Conservation (phyloP, 2,113 vertebrate species). For the Pelusios castaneus region DNA sequence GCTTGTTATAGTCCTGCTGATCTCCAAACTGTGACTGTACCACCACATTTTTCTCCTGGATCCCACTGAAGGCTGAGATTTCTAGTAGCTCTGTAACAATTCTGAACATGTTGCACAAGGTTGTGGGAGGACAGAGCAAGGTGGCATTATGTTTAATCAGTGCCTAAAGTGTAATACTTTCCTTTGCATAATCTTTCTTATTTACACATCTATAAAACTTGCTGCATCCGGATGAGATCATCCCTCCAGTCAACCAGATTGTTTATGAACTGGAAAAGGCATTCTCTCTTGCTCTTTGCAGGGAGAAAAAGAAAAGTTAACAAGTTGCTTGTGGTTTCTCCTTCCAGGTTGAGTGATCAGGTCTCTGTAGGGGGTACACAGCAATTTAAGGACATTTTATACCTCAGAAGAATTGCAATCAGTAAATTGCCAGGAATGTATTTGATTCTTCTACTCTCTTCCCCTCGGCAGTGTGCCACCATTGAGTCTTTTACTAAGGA, state of each 20-base stretch:
- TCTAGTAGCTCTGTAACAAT: neutral
- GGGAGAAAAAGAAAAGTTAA: neutral
- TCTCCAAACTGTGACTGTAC: neutral
- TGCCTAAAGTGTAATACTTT: conserved; percentile 38
- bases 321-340: conserved; percentile 46
- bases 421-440: conserved; percentile 45
- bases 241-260: conserved; percentile 28
- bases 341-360: conserved; percentile 20
- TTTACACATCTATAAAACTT: conserved; percentile 37
- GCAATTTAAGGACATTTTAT: conserved; percentile 46
- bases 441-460: neutral
- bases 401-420: conserved; percentile 55
- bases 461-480: neutral
- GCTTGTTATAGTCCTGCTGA: neutral
- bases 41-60: neutral
- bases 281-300: conserved; percentile 3
- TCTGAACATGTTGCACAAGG: neutral
- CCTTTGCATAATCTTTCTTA: conserved; percentile 52
- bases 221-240: conserved; percentile 13
- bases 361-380: neutral
- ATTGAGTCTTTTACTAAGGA: conserved; percentile 10
- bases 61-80: neutral
- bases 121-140: neutral
- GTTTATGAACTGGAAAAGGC: conserved; percentile 47
- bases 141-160: conserved; percentile 50